Base-by-base conservation (phyloP, 2,113 vertebrate genomes). In the Hypanus sabinus region DNA sequence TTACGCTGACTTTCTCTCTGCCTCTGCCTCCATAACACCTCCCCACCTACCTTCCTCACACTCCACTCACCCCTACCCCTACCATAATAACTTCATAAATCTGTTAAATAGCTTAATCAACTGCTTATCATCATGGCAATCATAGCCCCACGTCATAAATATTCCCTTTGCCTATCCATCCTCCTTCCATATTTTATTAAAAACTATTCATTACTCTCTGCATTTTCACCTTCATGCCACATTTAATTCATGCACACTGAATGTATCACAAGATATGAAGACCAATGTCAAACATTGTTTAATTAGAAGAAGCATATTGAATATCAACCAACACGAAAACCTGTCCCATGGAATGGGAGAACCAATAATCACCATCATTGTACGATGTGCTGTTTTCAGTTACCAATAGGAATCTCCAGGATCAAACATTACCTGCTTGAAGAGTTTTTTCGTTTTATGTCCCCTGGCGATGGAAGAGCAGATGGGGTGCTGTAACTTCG, bases 401-500 rank as follows among this genome's bases (percentile, higher is more conserved):
- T 46, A 46, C 46, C 46, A 46, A 46, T 46, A 92, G 33, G 55
- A 55, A 73, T 75, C 27, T 46, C 38, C 36, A 73, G 22, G 20
- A 55, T 55, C 73, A 24, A 73, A 27, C 16, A 97, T 95, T 95
- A 99, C 99, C 98, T 98, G 95, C 95, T 96, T 94, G 97, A 97
- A 5, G 98, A 96, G 94, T 96, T 97, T 96, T 96, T 98, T 94
- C 97, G 97, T 95, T 95, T 97, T n/a, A 96, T 95, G 94, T 99
- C 98, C 95, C 97, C 98, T 7, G 97, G 97, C 20, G 97, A 95
- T 91, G 97, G 97, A 57, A 97, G 95, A 91, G 98, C 97, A 14
- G 98, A 98, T 36, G 98, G 98, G 33, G 97, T 98, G 95, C 98
- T 99, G 94, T 98, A 97, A 94, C 98, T 99, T 95, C 98, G 97